Evolutionary conservation across 1,140 invertebrate species (phyloP), one percentile per base, ranked within the genome.

Genomic region (Teleopsis dalmanni): DNA sequence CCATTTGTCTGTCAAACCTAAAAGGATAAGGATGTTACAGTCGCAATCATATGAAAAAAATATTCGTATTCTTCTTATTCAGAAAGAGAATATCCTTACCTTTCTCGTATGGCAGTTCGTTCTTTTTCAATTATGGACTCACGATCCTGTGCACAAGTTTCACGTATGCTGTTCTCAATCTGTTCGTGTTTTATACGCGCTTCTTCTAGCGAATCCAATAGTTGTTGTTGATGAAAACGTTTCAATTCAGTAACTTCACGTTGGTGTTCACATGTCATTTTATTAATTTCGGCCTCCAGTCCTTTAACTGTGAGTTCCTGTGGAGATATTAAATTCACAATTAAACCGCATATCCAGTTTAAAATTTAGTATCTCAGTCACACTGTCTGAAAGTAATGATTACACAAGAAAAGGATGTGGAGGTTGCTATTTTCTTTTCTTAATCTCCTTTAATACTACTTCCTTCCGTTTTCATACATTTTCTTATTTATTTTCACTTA

Each of bases 251-350:
- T 65, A 19, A 82, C 56, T 65, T 81, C 79, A 33, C 77, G 75
- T 60, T 81, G 74, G 54, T 82, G 79, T 8, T 78, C 71, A 9
- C 74, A 72, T 29, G 79, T 76, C 77, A 86, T 82, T 33, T 74
- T 76, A 54, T 81, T 75, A 6, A 86, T 71, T 67, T 86, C 83
- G 3, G 81, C 78, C 59, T 85, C 83, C n/a, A 86, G 62, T 8
- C 83, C 82, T 59, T 84, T 84, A 1, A 85, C 81, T 0, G 83
- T 85, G 57, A 83, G 72, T 60, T 85, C 83, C 79, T 81, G 27
- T 23, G 54, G 31, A 36, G 23, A 42, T 18, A 29, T n/a, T n/a
- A n/a, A n/a, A n/a, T n/a, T n/a, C n/a, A n/a, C n/a, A n/a, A n/a
- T n/a, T n/a, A n/a, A n/a, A n/a, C n/a, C n/a, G n/a, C n/a, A n/a